Base-by-base conservation (phyloP, 2,888 invertebrate species). In the Agonopterix heracliana region DNA sequence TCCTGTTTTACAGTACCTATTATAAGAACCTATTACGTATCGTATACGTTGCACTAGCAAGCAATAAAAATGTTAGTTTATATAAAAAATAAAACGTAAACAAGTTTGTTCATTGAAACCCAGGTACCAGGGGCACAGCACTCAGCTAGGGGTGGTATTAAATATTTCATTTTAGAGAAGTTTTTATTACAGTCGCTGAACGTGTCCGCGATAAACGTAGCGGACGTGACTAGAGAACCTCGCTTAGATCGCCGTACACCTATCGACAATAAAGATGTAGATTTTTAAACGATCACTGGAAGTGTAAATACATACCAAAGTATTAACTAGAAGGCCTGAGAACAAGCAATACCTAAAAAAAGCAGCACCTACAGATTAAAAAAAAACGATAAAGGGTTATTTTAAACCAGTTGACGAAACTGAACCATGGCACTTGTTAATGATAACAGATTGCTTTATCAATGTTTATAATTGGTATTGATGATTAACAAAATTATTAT, bases 141-240 rank as follows among this genome's bases (percentile, higher is more conserved):
- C 76, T 77, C 76, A 71, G 67, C 59, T 61, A 63, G 26, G 60
- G 76, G 77, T 67, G 74, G 80, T 76, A 81, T 85, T 86, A 85
- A 85, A 86, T 85, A 85, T 85, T 86, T 84, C 81, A 86, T 84
- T 86, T 85, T 82, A 84, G 85, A 85, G 81, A 85, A 86, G 82
- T 86, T 86, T 86, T 86, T 85, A 86, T 84, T 84, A 76, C 83
- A 76, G 75, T 68, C 74, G 62, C 75, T 66, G 78, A 78, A 85
- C 86, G 86, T 85, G 86, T 79, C 69, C 76, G 69, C 85, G 86
- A 86, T 85, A 82, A 84, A 85, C 82, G 78, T 67, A 66, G 66
- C 43, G 70, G 55, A 81, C 85, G 86, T 85, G 86, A 85, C 83
- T 84, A 81, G 83, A 79, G 79, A 77, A 77, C 68, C 68, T 67